phyloP scores from a whole-genome alignment of 2,888 invertebrate genomes.

The Drosophila ezoana region DNA sequence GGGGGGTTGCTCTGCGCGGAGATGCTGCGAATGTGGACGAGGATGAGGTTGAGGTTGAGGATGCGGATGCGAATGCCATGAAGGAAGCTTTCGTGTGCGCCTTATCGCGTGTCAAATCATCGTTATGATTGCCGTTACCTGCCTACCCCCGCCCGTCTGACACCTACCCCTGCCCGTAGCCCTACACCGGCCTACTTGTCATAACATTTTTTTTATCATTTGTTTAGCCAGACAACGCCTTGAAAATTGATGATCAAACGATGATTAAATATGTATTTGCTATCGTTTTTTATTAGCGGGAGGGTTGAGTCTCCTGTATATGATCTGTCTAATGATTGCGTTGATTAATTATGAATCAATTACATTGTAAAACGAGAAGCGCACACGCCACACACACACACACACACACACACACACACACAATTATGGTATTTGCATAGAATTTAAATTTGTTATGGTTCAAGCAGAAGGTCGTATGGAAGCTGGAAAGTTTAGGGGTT shows the following conservation, averaged over 20 bases:
- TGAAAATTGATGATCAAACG: slow-evolving; percentile 79
- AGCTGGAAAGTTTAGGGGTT: neutral
- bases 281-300: slow-evolving; percentile 2
- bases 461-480: neutral
- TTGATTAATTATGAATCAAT: slow-evolving; percentile 80
- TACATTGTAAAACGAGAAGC: slow-evolving; percentile 64
- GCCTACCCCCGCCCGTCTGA: slow-evolving; percentile 1
- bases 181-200: neutral
- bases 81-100: slow-evolving; percentile 40
- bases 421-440: slow-evolving; percentile 6
- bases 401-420: neutral
- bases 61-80: slow-evolving; percentile 8
- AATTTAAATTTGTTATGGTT: slow-evolving; percentile 33
- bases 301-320: neutral
- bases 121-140: slow-evolving; percentile 75
- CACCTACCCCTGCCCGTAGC: neutral
- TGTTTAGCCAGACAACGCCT: slow-evolving; percentile 51
- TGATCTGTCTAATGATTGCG: slow-evolving; percentile 66
- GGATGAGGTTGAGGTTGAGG: slow-evolving; percentile 2
- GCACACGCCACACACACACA: slow-evolving; percentile 1
- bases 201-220: slow-evolving; percentile 41
- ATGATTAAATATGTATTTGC: slow-evolving; percentile 78
- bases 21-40: slow-evolving; percentile 10
- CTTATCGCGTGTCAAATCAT: slow-evolving; percentile 83
- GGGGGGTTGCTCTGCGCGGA: slow-evolving; percentile 26